phyloP scores from a whole-genome alignment of 2,888 invertebrate genomes.

The Ashinkailepas kermadecensis region DNA sequence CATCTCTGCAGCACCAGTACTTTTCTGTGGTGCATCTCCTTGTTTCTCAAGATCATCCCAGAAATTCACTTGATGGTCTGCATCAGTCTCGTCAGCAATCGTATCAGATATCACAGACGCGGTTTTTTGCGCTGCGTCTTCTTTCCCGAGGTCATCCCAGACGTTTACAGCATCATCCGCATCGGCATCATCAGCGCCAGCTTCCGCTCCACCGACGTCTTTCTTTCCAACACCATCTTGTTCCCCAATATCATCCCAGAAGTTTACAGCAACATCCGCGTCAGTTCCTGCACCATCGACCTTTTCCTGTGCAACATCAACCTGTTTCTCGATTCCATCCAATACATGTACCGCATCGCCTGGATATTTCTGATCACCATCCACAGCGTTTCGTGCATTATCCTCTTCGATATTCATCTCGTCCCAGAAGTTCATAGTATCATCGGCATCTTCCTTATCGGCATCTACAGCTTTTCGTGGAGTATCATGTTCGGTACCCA shows the following conservation, averaged over 20 bases:
- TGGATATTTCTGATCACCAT: too few relatives aligned
- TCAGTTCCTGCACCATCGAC: not conserved
- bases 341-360: too few relatives aligned
- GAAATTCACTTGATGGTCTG: not conserved
- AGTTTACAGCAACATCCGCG: not conserved
- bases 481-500: not conserved
- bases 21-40: too few relatives aligned
- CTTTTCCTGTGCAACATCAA: not conserved
- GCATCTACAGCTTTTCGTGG: not conserved
- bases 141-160: not conserved
- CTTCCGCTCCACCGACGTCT: not conserved
- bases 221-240: not conserved
- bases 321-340: not conserved
- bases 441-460: not conserved
- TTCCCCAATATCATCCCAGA: not conserved
- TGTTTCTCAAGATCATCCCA: too few relatives aligned
- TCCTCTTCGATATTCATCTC: not conserved
- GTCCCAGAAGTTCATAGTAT: not conserved
- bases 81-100: not conserved
- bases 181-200: not conserved
- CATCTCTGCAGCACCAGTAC: too few relatives aligned
- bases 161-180: not conserved
- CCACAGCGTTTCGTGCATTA: too few relatives aligned
- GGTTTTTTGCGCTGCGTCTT: not conserved
- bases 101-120: not conserved